Conservation (phyloP, 2,888 invertebrate species). For the Pediacus dermestoides region DNA sequence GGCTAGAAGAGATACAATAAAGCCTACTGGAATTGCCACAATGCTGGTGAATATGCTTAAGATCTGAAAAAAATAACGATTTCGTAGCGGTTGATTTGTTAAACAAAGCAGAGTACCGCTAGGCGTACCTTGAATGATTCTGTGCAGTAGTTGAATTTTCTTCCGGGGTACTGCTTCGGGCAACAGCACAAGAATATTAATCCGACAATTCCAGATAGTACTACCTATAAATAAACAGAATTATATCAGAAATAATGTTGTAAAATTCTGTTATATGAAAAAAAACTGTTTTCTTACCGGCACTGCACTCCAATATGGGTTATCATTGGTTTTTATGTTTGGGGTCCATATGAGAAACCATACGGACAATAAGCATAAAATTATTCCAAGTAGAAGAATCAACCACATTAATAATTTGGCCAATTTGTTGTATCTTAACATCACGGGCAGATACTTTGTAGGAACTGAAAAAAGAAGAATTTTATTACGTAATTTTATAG, state of each 20-base stretch:
- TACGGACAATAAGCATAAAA: slow-evolving; percentile 55
- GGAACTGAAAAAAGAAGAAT: slow-evolving; percentile 50
- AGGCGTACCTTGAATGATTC: slow-evolving; percentile 46
- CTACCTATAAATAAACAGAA: slow-evolving; percentile 38
- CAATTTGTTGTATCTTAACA: slow-evolving; percentile 51
- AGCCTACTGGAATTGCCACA: slow-evolving; percentile 44
- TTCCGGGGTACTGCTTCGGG: slow-evolving; percentile 48
- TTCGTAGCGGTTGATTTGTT: background rate
- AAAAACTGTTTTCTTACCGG: slow-evolving; percentile 51
- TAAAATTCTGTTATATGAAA: slow-evolving; percentile 11
- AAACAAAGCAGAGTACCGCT: too few species aligned
- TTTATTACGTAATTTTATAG: too few species aligned
- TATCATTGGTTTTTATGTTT: slow-evolving; percentile 56
- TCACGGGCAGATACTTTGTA: slow-evolving; percentile 51
- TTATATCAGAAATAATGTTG: background rate
- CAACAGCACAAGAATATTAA: slow-evolving; percentile 48
- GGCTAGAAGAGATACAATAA: slow-evolving; percentile 46
- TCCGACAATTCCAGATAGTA: slow-evolving; percentile 48
- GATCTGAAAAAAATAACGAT: slow-evolving; percentile 40
- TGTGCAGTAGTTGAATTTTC: slow-evolving; percentile 44
- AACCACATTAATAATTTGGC: slow-evolving; percentile 51
- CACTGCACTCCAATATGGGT: slow-evolving; percentile 64
- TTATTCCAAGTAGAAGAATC: slow-evolving; percentile 55
- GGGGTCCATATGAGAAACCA: slow-evolving; percentile 61
- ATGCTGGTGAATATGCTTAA: slow-evolving; percentile 46